Evolutionary conservation across 2,888 invertebrate species (phyloP), one percentile per base, ranked within the genome.

Genomic region (Machimus rusticus): DNA sequence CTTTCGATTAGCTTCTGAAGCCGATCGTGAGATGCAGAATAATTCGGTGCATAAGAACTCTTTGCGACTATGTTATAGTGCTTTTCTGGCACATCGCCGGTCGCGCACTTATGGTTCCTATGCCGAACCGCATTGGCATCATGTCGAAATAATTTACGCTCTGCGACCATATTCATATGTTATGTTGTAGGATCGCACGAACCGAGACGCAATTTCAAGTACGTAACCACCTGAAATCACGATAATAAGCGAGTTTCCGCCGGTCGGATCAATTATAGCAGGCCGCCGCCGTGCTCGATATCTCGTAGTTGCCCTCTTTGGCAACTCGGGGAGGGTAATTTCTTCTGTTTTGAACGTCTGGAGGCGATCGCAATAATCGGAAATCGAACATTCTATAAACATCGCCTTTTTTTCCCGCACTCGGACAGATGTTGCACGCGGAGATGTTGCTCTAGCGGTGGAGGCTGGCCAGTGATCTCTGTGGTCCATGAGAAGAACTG

Each of bases 181-280:
- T 39, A 39, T 23, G 43, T 78, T 78, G 19, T 66, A 66, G 28
- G 23, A 66, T 66, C 12, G 66, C 66, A 66, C 66, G 23, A 66
- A 78, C 23, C 37, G 39, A 79, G 51, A 79, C 51, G 51, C 79
- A 79, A 28, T 79, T 79, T 79, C 51, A 79, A 79, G 55, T 79
- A 79, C 79, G 79, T 79, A 43, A 79, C 79, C 51, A 51, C 51
- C 51, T 79, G 16, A 79, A 79, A 79, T 28, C 28, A 16, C 16
- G 51, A 79, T 79, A 79, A 79, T 79, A 51, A 51, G 51, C 23
- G 31, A 46, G 31, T 79, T 51, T 79, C 51, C 46, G 79, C 16
- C 31, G 79, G 19, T 28, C 14, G 39, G 46, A 79, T 28, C 79
- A 79, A 28, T 79, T 79, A 51, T 79, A 79, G 51, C 46, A 4